These are phyloP conservation scores for Andrena marginata DNA, from an alignment of 2,888 invertebrate genomes.

Conservation along the genomic window DNA sequence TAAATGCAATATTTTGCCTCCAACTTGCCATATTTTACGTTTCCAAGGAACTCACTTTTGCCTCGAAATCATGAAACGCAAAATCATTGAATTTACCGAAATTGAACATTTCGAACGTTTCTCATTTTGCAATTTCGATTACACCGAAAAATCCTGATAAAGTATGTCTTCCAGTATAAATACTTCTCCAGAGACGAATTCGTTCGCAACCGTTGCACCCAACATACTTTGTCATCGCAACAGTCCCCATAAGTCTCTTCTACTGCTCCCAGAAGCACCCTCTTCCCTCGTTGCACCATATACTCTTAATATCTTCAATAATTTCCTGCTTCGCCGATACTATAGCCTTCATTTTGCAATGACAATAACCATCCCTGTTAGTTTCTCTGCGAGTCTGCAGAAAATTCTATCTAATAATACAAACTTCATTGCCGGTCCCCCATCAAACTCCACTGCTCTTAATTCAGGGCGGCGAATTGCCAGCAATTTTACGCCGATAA, in stretches of 20 bases:
- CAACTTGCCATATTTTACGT: too few species aligned
- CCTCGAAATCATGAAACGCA: too few species aligned
- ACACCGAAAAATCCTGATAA: background rate
- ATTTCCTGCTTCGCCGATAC: constrained; percentile 3
- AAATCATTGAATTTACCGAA: too few species aligned
- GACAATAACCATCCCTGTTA: background rate
- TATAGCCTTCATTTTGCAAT: background rate
- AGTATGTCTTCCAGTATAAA: background rate
- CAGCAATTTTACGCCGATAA: background rate
- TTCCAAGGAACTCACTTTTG: too few species aligned
- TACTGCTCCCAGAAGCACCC: constrained; percentile 34
- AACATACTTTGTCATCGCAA: constrained; percentile 10
- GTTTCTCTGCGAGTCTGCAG: background rate
- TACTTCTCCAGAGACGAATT: background rate
- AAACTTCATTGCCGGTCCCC: too few species aligned
- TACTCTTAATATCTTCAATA: background rate
- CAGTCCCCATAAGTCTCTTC: constrained; percentile 8
- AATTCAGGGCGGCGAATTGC: background rate
- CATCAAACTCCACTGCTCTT: too few species aligned
- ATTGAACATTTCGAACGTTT: too few species aligned
- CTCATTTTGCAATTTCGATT: too few species aligned
- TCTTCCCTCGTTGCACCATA: background rate
- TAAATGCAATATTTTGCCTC: too few species aligned
- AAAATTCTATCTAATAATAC: background rate
- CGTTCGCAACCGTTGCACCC: background rate